Percentiles rank a stretch among this genome's conserved stretches.
phyloP scores from a whole-genome alignment of 2,797 vertebrate genomes.

The Chrysocyon brachyurus region DNA sequence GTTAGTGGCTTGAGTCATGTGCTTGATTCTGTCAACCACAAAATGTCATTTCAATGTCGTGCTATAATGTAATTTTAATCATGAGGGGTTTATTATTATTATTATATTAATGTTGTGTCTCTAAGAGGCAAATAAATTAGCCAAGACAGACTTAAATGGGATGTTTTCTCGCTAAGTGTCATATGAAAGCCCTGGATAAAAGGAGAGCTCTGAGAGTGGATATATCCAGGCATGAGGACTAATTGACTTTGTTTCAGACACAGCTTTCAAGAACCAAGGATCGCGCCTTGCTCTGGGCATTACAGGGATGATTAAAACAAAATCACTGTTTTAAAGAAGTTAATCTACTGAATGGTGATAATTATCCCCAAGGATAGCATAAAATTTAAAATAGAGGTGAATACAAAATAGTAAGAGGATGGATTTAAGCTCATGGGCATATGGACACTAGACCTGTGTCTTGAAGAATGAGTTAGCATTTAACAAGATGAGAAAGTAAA shows the following conservation, averaged over 20 bases:
- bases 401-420: background rate
- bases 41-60: background rate
- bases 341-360: background rate
- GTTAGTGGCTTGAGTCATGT: background rate
- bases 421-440: background rate
- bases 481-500: background rate
- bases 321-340: background rate
- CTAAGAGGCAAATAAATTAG: background rate
- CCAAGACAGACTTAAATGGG: background rate
- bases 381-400: background rate
- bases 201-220: background rate
- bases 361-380: background rate
- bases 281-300: background rate
- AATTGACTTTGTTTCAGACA: background rate
- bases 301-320: background rate
- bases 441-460: background rate
- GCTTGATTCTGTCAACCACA: background rate
- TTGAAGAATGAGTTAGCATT: background rate
- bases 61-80: background rate
- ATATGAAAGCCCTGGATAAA: background rate
- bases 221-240: fast-evolving
- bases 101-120: background rate
- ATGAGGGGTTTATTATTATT: background rate
- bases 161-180: background rate
- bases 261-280: background rate